These are phyloP conservation scores for Toxotes jaculatrix DNA, from an alignment of 2,113 vertebrate genomes.

Conservation along the genomic window DNA sequence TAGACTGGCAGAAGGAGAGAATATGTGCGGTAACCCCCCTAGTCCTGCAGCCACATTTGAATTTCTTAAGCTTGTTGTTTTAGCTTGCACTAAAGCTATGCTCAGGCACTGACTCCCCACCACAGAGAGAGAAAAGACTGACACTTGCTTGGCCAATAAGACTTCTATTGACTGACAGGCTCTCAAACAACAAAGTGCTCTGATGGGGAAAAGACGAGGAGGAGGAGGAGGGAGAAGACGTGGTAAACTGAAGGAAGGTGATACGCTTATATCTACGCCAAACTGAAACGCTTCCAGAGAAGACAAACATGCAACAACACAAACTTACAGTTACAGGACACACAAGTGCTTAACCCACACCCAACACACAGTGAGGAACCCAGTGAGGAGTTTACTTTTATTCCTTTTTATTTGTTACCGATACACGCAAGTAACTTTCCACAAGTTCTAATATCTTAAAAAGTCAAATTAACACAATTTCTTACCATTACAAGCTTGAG, in stretches of 20 bases:
- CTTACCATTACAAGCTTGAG: constrained; percentile 7
- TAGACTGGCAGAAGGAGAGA: constrained; percentile 39
- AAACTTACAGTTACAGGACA: constrained; percentile 18
- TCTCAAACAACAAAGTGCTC: constrained; percentile 59
- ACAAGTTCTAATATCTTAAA: constrained; percentile 3
- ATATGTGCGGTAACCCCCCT: constrained; percentile 46
- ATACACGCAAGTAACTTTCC: not conserved
- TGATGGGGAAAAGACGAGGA: constrained; percentile 19
- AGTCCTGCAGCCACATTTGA: constrained; percentile 68
- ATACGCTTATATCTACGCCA: constrained; percentile 25
- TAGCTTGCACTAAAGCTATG: constrained; percentile 69
- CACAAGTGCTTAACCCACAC: not conserved
- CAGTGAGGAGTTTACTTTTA: constrained; percentile 7
- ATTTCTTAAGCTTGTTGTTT: constrained; percentile 81
- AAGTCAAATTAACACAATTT: constrained; percentile 4
- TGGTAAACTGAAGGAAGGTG: constrained; percentile 41
- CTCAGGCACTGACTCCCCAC: constrained; percentile 31
- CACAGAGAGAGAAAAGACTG: constrained; percentile 45
- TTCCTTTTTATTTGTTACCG: constrained; percentile 48
- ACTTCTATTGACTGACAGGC: constrained; percentile 66
- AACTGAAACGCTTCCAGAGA: constrained; percentile 26
- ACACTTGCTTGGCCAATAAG: constrained; percentile 55
- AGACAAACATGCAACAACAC: constrained; percentile 39
- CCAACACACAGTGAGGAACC: constrained; percentile 19
- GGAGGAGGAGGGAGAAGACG: constrained; percentile 35